These are phyloP conservation scores for Eira barbara DNA, from an alignment of 2,113 vertebrate genomes.

Conservation along the genomic window DNA sequence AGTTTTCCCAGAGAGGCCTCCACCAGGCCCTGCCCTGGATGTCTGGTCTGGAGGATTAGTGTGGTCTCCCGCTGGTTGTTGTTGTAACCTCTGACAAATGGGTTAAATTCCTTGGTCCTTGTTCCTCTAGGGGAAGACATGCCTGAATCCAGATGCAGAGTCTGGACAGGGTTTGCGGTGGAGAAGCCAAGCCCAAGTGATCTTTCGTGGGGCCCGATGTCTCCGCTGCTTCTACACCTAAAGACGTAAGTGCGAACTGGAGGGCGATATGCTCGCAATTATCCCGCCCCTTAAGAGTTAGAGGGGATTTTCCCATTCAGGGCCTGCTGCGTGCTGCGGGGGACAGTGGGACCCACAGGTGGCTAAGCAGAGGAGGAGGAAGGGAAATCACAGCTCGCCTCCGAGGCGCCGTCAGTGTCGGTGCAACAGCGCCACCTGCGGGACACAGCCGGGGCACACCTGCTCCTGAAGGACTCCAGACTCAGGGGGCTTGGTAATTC, in stretches of 20 bases:
- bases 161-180: not conserved
- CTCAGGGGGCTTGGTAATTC: not conserved
- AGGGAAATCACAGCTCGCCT: not conserved
- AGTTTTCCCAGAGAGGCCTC: not conserved
- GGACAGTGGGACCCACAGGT: not conserved
- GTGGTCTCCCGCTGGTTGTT: not conserved
- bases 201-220: not conserved
- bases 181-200: not conserved
- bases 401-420: fast-evolving
- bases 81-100: not conserved
- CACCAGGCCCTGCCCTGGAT: not conserved
- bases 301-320: not conserved
- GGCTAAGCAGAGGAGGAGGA: not conserved
- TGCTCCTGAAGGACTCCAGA: not conserved
- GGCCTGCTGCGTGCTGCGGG: not conserved
- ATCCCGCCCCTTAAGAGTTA: not conserved
- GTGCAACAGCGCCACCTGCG: not conserved
- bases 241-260: not conserved
- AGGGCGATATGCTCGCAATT: not conserved
- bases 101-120: not conserved
- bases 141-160: not conserved
- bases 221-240: not conserved
- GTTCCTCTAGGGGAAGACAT: not conserved
- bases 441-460: not conserved
- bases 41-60: not conserved